These are phyloP conservation scores for Pomatostomus ruficeps DNA, from an alignment of 2,113 vertebrate genomes.

Conservation along the genomic window DNA sequence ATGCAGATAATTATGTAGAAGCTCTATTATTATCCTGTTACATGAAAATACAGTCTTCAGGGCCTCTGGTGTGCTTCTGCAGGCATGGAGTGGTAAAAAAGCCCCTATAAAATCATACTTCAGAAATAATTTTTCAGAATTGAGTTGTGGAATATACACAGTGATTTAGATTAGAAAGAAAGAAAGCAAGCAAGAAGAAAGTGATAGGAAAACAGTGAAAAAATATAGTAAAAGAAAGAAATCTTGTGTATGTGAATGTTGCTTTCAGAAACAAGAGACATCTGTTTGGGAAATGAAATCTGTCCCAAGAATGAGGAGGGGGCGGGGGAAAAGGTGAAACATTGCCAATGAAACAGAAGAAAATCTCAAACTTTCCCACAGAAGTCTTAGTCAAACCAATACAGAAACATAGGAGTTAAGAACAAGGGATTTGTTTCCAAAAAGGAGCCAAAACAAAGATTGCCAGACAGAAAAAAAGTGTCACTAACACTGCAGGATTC, in stretches of 20 bases:
- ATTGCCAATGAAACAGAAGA: slow-evolving; percentile 15
- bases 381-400: slow-evolving; percentile 25
- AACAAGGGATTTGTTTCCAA: slow-evolving; percentile 29
- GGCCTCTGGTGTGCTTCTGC: neutral
- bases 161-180: neutral
- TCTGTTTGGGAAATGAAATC: slow-evolving; percentile 20
- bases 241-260: neutral
- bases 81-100: neutral
- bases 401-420: slow-evolving; percentile 40
- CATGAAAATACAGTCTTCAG: neutral
- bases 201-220: accelerated
- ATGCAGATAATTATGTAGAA: neutral
- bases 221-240: neutral
- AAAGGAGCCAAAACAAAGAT: slow-evolving; percentile 17
- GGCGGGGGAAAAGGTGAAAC: neutral
- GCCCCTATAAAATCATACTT: neutral
- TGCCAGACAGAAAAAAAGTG: neutral
- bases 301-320: neutral
- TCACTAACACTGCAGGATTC: neutral
- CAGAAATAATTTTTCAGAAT: neutral
- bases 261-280: slow-evolving; percentile 5
- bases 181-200: neutral
- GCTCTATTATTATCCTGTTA: neutral
- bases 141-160: neutral
- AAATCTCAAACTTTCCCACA: slow-evolving; percentile 26